phyloP scores from a whole-genome alignment of 1,140 invertebrate species.

The Phthorimaea operculella region DNA sequence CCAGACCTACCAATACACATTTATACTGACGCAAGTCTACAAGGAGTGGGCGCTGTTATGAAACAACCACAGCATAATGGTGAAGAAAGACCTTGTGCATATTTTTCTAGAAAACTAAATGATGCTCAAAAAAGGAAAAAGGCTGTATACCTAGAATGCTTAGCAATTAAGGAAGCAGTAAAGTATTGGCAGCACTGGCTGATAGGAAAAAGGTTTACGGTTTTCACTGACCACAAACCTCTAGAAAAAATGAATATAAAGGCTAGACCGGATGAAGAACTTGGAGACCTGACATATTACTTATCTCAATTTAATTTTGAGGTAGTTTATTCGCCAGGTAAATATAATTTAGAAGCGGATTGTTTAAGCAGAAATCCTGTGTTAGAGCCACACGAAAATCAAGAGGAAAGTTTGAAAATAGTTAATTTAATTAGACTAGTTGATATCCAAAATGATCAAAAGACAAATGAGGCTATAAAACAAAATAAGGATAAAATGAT shows the following conservation, averaged over 20 bases:
- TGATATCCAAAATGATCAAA: constrained; percentile 19
- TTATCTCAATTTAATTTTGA: constrained; percentile 21
- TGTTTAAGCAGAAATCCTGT: constrained; percentile 32
- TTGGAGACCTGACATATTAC: constrained; percentile 19
- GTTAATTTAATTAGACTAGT: constrained; percentile 19
- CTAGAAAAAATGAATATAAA: constrained; percentile 50
- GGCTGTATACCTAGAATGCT: constrained; percentile 25
- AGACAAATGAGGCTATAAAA: constrained; percentile 15
- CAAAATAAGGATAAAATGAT: constrained; percentile 12
- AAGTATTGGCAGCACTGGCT: constrained; percentile 27
- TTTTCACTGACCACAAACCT: constrained; percentile 50
- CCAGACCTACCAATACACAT: constrained; percentile 15
- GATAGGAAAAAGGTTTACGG: constrained; percentile 33
- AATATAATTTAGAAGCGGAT: constrained; percentile 40
- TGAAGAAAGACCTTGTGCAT: constrained; percentile 12
- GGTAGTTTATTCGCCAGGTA: constrained; percentile 26
- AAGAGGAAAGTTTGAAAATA: constrained; percentile 19
- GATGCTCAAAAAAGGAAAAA: constrained; percentile 22
- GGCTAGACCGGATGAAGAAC: constrained; percentile 25
- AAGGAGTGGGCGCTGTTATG: constrained; percentile 26
- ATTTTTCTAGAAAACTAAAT: constrained; percentile 21
- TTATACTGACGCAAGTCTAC: constrained; percentile 15
- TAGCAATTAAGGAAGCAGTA: constrained; percentile 23
- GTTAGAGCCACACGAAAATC: constrained; percentile 15
- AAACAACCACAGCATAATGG: background rate